Percentiles rank a stretch among this genome's conserved stretches.
These are phyloP conservation scores for Dinocampus coccinellae DNA, from an alignment of 2,888 invertebrate species.

Conservation along the genomic window DNA sequence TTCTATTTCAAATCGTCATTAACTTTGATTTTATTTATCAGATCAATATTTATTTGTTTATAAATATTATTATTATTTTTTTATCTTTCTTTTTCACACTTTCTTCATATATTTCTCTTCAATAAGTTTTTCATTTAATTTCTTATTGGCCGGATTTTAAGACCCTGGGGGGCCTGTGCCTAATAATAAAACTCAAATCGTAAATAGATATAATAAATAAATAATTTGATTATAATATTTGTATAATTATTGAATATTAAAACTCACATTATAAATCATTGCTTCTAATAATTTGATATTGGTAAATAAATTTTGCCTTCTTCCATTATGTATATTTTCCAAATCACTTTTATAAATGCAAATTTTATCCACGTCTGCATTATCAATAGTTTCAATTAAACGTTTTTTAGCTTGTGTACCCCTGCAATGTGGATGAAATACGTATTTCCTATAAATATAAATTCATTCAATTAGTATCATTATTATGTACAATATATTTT, in stretches of 20 bases:
- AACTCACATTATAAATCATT: slow-evolving; percentile 42
- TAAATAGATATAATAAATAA: neutral
- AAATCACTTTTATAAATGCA: slow-evolving; percentile 39
- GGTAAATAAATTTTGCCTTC: slow-evolving; percentile 5
- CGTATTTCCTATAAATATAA: slow-evolving; percentile 47
- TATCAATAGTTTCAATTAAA: slow-evolving; percentile 43
- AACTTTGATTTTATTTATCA: too few relatives aligned
- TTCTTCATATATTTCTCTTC: too few relatives aligned
- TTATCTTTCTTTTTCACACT: too few relatives aligned
- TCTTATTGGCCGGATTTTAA: too few relatives aligned
- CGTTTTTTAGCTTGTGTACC: slow-evolving; percentile 54
- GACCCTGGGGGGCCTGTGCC: too few relatives aligned
- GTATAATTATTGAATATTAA: neutral
- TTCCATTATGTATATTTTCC: slow-evolving; percentile 19
- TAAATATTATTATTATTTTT: too few relatives aligned
- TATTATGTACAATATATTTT: neutral
- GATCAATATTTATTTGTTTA: too few relatives aligned
- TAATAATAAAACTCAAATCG: too few relatives aligned
- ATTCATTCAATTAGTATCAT: neutral
- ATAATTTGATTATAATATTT: neutral
- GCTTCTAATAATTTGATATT: slow-evolving; percentile 44
- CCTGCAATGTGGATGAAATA: slow-evolving; percentile 53
- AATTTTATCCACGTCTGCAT: slow-evolving; percentile 38
- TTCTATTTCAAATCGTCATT: too few relatives aligned
- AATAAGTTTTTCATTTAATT: too few relatives aligned